Evolutionary conservation across 2,888 invertebrate genomes (phyloP), one percentile per base, ranked within the genome.

Genomic region (Pheosia gnoma): DNA sequence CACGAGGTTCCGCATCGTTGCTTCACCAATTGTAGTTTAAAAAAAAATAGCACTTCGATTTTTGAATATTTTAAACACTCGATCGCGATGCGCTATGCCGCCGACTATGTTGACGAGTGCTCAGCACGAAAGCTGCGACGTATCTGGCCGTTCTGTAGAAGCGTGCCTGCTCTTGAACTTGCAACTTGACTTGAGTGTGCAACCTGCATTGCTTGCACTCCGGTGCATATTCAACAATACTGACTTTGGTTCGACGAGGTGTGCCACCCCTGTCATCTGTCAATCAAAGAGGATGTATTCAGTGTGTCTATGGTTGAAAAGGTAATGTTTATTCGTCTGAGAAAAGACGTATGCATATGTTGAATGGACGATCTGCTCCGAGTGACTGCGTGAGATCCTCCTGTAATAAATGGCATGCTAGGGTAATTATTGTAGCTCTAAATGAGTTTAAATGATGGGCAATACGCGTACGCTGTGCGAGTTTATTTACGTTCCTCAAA

Each of bases 121-220:
- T 80, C 83, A 66, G 78, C 72, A 71, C 83, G 84, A 85, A 83
- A 87, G 85, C 87, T 82, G 79, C 82, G 83, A 75, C 84, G 82
- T 80, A 85, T 91, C 87, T 92, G 91, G 69, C 72, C 65, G 77
- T 62, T 67, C 64, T 63, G 61, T 73, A 66, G 79, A 67, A 77
- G 83, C 76, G 83, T 82, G 81, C 77, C 81, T 83, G 84, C 80
- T 87, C 91, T 91, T 92, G 89, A 91, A 91, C 91, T 90, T 88
- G 86, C 75, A 78, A 79, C 80, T 79, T 80, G 83, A 76, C 89
- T 79, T 80, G 83, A 76, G 89, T 11, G 39, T 39, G 71, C 74
- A 89, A 87, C 86, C 86, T 87, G 87, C 87, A 89, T 77, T 74
- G 70, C 76, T 75, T 88, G 86, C 89, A 86, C 83, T 83, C 82